Conservation (phyloP, 2,888 invertebrate species). For the Pollenia labialis region DNA sequence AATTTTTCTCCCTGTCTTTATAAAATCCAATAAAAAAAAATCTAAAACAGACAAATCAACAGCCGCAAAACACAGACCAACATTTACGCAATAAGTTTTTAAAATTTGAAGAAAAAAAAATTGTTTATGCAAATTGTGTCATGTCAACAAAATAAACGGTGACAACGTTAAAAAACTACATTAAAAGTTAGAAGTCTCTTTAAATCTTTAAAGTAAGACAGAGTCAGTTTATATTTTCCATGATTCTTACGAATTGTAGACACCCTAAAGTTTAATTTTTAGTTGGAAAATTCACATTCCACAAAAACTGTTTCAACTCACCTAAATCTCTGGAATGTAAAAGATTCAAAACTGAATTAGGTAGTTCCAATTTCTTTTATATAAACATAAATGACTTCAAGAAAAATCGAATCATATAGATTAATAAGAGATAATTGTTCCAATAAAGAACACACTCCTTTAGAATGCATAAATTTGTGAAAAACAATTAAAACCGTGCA, state of each 20-base stretch:
- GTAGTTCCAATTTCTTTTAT: too few relatives aligned
- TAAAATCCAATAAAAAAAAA: slow-evolving; percentile 10
- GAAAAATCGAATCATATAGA: too few relatives aligned
- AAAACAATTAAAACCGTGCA: too few relatives aligned
- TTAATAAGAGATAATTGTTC: too few relatives aligned
- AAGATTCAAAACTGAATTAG: too few relatives aligned
- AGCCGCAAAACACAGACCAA: slow-evolving; percentile 11
- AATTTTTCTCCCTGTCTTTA: slow-evolving; percentile 8
- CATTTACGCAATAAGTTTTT: not conserved
- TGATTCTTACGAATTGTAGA: not conserved
- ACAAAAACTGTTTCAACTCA: too few relatives aligned
- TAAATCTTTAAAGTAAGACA: not conserved
- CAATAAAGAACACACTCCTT: too few relatives aligned
- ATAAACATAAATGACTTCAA: too few relatives aligned
- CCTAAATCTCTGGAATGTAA: too few relatives aligned
- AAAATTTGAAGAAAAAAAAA: slow-evolving; percentile 5
- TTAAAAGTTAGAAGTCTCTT: not conserved
- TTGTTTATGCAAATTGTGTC: slow-evolving; percentile 58
- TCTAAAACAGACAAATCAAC: slow-evolving; percentile 36
- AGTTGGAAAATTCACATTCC: too few relatives aligned
- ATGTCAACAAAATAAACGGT: not conserved
- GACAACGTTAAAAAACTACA: slow-evolving; percentile 19
- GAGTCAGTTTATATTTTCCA: not conserved
- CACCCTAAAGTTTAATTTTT: not conserved
- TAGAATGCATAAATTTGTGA: too few relatives aligned